Base-by-base conservation (phyloP, 2,113 vertebrate genomes). In the Sisor rabdophorus region DNA sequence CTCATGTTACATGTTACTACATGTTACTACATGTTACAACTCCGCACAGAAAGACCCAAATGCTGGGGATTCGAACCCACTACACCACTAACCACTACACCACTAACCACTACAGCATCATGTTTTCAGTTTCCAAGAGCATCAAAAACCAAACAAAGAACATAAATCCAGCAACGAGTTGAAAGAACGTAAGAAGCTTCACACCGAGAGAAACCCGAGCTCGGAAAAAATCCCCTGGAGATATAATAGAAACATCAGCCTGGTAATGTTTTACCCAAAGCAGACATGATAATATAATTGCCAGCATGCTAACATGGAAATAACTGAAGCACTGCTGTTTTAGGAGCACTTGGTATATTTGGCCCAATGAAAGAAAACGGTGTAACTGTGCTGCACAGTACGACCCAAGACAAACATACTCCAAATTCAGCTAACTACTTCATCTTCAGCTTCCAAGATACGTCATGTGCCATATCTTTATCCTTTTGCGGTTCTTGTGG, bases 321-420 rank as follows among this genome's bases (percentile, higher is more conserved):
- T 22, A 24, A 67, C n/a, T 17, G 32, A 73, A 47, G 28, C 65
- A 47, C 69, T n/a, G 54, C 59, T 44, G 64, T 72, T 76, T 80
- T 77, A 30, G 48, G 69, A 53, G 58, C 65, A 61, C 40, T 32
- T 71, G 68, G 36, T 73, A 80, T 52, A 73, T 76, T 68, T 4
- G 44, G 15, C 56, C 44, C 15, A 36, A 36, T 36, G 3, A 36
- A 60, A 56, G 60, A 59, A 26, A 73, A 50, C 36, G 24, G 56
- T 30, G 59, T 12, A 36, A 53, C 58, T 71, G 32, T 50, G 26
- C 32, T 76, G 67, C 28, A 28, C 8, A 76, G 61, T 47, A 71
- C 28, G 71, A 54, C 36, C 11, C 63, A 54, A 30, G 36, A 54
- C 22, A 64, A 76, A 76, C 56, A 80, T 32, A 80, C 68, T 32